These are phyloP conservation scores for Nestor notabilis DNA, from an alignment of 2,113 vertebrate species.

Conservation along the genomic window DNA sequence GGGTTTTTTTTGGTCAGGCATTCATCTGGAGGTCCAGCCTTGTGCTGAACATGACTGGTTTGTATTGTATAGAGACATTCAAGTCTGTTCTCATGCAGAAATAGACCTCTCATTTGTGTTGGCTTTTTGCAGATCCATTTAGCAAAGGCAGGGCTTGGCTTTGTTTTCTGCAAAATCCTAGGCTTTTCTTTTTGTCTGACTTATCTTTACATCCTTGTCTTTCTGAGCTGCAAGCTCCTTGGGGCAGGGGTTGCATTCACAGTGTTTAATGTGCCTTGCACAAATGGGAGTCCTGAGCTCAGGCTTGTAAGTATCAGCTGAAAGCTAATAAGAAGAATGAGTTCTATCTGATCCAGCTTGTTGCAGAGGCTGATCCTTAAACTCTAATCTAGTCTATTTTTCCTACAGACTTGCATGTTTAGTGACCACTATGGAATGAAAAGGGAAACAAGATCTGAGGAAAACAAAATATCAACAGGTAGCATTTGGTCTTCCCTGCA, in stretches of 20 bases:
- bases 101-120: not conserved
- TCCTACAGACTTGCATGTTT: slow-evolving; percentile 22
- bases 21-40: not conserved
- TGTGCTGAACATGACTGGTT: not conserved
- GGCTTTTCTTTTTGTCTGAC: not conserved
- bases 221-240: not conserved
- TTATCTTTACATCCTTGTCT: slow-evolving; percentile 42
- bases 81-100: not conserved
- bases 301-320: slow-evolving; percentile 25
- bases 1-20: not conserved
- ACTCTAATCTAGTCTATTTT: slow-evolving; percentile 21
- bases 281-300: not conserved
- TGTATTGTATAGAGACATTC: not conserved
- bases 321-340: slow-evolving; percentile 51
- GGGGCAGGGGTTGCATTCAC: slow-evolving; percentile 46
- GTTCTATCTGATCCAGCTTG: slow-evolving; percentile 27
- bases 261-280: slow-evolving; percentile 43
- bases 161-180: not conserved
- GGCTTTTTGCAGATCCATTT: not conserved
- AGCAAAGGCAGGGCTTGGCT: not conserved
- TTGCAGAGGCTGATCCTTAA: slow-evolving; percentile 33
- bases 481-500: not conserved
- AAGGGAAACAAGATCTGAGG: not conserved
- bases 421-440: not conserved
- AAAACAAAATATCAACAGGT: slow-evolving; percentile 5